A percentile compares a stretch with the other conserved stretches of the same genome.
Conservation (phyloP, 37 sponge, comb jelly and placozoan genomes). For the Cliona cf. orientalis region DNA sequence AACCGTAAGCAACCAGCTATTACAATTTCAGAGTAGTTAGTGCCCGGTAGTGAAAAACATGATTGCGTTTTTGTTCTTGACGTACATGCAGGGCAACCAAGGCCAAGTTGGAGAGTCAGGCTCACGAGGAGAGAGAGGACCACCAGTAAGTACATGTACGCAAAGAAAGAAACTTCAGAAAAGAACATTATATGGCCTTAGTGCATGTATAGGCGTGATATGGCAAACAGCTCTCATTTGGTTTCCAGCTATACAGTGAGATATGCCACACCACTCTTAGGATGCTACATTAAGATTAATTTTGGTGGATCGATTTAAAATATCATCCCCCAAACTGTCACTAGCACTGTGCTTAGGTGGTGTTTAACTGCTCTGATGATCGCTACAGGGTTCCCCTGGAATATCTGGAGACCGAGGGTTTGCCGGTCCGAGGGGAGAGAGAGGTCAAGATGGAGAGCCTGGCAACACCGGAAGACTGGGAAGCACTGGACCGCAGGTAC, state of each 20-base stretch:
- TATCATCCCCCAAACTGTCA: too few species aligned
- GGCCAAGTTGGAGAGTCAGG: constrained; percentile 49
- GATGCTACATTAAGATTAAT: too few species aligned
- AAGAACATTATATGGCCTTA: too few species aligned
- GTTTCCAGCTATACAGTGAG: too few species aligned
- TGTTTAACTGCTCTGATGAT: not conserved
- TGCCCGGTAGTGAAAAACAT: not conserved
- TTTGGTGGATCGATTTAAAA: too few species aligned
- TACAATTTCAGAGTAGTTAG: not conserved
- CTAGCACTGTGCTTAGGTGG: too few species aligned
- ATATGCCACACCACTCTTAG: too few species aligned
- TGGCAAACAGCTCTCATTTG: too few species aligned
- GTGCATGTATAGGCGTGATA: too few species aligned
- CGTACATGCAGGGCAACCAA: constrained; percentile 23
- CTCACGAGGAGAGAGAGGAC: constrained; percentile 15
- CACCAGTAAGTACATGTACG: constrained; percentile 6
- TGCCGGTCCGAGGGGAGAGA: constrained; percentile 32
- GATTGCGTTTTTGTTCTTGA: not conserved
- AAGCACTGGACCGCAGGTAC: constrained; percentile 32
- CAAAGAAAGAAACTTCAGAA: not conserved
- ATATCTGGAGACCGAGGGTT: constrained; percentile 45
- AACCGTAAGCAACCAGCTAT: constrained; percentile 16
- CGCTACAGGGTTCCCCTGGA: constrained; percentile 51
- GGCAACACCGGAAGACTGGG: constrained; percentile 30
- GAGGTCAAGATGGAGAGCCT: constrained; percentile 35